phyloP scores from a whole-genome alignment of 2,888 invertebrate species.

The Phyllotreta striolata region DNA sequence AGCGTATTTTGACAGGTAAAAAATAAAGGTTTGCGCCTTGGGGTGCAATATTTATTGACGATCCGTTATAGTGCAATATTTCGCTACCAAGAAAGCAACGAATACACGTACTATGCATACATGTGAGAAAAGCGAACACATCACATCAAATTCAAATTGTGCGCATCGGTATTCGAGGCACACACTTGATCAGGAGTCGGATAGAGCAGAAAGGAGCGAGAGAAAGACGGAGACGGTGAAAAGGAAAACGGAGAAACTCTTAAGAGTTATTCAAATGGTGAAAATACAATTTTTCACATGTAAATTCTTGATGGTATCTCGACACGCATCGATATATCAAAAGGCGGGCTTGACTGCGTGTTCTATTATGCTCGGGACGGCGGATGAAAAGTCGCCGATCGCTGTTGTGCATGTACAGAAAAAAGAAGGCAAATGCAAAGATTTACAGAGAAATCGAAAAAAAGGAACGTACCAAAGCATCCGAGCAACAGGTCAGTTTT shows the following conservation, averaged over 20 bases:
- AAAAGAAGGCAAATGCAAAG: slow-evolving; percentile 17
- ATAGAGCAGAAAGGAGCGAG: slow-evolving; percentile 24
- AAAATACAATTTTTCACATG: slow-evolving; percentile 48
- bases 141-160: slow-evolving; percentile 45
- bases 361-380: slow-evolving; percentile 27
- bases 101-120: slow-evolving; percentile 27
- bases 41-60: slow-evolving; percentile 4
- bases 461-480: not conserved
- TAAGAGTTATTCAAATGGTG: slow-evolving; percentile 46
- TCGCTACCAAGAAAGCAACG: slow-evolving; percentile 15
- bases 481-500: slow-evolving; percentile 3
- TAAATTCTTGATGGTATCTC: slow-evolving; percentile 44
- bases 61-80: slow-evolving; percentile 27
- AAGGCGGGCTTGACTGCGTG: slow-evolving; percentile 33
- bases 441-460: slow-evolving; percentile 22
- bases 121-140: slow-evolving; percentile 36
- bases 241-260: slow-evolving; percentile 38
- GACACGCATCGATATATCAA: slow-evolving; percentile 42
- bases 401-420: slow-evolving; percentile 20
- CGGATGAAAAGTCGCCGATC: slow-evolving; percentile 34
- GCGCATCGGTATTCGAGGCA: slow-evolving; percentile 44
- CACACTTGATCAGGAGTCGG: slow-evolving; percentile 33
- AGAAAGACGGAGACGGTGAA: slow-evolving; percentile 22
- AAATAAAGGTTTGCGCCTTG: too few species aligned
- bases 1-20: too few species aligned